A percentile compares a stretch with the other conserved stretches of the same genome.
phyloP scores from a whole-genome alignment of 2,888 invertebrate species.

The Drosophila neonasuta region DNA sequence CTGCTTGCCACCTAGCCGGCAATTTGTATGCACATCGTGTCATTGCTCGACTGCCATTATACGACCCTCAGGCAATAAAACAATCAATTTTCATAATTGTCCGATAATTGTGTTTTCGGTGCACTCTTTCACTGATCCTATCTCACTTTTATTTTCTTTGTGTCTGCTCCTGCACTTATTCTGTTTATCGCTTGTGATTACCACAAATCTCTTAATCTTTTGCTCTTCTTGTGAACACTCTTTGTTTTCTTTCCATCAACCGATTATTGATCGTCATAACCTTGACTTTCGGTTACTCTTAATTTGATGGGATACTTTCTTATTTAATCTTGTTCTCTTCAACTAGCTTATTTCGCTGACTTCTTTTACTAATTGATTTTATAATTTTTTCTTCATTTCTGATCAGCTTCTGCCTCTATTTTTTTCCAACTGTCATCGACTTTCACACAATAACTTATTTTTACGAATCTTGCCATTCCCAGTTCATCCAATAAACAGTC shows the following conservation, averaged over 20 bases:
- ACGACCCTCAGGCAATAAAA: constrained; percentile 3
- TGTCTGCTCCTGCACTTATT: neutral
- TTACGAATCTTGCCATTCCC: no score
- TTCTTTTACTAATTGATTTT: neutral
- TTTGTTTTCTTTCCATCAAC: no score
- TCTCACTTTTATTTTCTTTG: neutral
- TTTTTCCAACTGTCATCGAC: neutral
- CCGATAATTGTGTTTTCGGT: constrained; percentile 3
- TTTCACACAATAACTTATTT: no score
- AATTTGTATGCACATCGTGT: constrained; percentile 6
- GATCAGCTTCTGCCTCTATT: neutral
- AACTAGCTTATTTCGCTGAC: no score
- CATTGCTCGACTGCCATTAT: neutral
- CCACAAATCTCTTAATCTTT: no score
- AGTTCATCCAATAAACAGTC: no score
- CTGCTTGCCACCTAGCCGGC: neutral
- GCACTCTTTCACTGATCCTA: neutral
- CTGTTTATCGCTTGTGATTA: neutral
- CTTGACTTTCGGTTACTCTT: neutral
- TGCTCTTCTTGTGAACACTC: neutral
- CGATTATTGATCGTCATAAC: neutral
- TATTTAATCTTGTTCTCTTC: no score
- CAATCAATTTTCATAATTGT: constrained; percentile 5
- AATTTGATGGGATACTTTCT: no score
- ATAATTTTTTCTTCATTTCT: neutral